A percentile compares a stretch with the other conserved stretches of the same genome.
phyloP scores from a whole-genome alignment of 2,888 invertebrate species.

The Limnephilus rhombicus region DNA sequence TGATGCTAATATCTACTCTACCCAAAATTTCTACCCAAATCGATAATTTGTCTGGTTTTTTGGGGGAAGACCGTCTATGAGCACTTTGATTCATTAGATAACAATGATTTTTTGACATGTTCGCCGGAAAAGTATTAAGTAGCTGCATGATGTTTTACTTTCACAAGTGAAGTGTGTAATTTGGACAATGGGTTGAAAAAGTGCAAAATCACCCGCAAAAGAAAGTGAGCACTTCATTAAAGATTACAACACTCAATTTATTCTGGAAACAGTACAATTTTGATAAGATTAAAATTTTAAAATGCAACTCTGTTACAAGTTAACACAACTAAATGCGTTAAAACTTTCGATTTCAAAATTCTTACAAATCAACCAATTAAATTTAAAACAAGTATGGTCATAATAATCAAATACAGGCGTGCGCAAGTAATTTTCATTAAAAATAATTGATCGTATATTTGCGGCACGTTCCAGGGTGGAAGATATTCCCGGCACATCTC shows the following conservation, averaged over 20 bases:
- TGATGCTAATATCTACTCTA: no score
- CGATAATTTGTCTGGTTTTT: not conserved
- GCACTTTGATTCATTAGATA: not conserved
- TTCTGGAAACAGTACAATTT: not conserved
- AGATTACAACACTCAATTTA: not conserved
- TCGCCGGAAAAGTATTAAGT: not conserved
- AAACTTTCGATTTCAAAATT: not conserved
- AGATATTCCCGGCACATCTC: no score
- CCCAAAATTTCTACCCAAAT: no score
- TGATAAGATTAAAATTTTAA: not conserved
- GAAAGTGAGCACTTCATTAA: not conserved
- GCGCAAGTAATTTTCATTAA: no score
- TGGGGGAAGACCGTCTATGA: not conserved
- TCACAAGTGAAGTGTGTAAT: not conserved
- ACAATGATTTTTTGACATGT: not conserved
- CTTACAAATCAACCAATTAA: not conserved
- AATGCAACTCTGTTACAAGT: not conserved
- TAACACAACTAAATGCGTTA: no score
- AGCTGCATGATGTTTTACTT: not conserved
- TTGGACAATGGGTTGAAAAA: not conserved
- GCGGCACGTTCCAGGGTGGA: no score
- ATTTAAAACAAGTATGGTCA: not conserved
- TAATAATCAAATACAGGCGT: not conserved
- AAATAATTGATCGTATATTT: no score
- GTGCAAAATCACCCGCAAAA: not conserved